Evolutionary conservation across 2,797 vertebrate genomes (phyloP).

Genomic region (Galagoides demidoff): DNA sequence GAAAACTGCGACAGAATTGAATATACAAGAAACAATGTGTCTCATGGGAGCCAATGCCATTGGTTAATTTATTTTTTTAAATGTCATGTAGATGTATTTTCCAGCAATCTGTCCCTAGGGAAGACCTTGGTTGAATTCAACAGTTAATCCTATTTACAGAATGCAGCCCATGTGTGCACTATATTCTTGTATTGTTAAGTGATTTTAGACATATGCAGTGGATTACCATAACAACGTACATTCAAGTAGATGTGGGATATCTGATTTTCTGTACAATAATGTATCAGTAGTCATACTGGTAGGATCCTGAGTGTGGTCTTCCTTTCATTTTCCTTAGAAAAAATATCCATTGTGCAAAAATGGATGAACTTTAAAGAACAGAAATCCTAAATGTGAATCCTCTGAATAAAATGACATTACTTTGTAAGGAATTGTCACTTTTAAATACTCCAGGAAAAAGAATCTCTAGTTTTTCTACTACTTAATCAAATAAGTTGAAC

Average conservation of each 20-base stretch:
- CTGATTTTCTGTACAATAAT: conserved; percentile 59
- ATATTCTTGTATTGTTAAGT: conserved; percentile 72
- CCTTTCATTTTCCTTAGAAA: conserved; percentile 56
- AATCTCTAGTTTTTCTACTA: conserved; percentile 37
- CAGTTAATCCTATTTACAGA: conserved; percentile 76
- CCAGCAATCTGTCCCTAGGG: conserved; percentile 66
- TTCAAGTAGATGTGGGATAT: conserved; percentile 47
- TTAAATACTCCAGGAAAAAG: conserved; percentile 54
- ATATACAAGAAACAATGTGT: conserved; percentile 56
- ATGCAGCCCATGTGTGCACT: conserved; percentile 29
- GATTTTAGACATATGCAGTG: conserved; percentile 61
- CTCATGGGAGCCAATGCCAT: conserved; percentile 64
- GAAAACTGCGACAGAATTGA: conserved; percentile 66
- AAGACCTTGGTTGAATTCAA: conserved; percentile 72
- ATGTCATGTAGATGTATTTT: conserved; percentile 75
- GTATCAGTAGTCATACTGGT: conserved; percentile 46
- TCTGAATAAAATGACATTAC: conserved; percentile 53
- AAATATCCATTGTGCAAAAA: conserved; percentile 53
- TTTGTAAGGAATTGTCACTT: conserved; percentile 49
- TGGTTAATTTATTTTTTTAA: conserved; percentile 77
- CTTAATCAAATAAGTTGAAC: conserved; percentile 35
- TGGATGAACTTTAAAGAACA: conserved; percentile 53
- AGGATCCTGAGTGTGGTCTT: conserved; percentile 30
- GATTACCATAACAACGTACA: conserved; percentile 59
- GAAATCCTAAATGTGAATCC: conserved; percentile 49